Base-by-base conservation (phyloP, 2,797 vertebrate species). In the Cyprinodon diabolis region DNA sequence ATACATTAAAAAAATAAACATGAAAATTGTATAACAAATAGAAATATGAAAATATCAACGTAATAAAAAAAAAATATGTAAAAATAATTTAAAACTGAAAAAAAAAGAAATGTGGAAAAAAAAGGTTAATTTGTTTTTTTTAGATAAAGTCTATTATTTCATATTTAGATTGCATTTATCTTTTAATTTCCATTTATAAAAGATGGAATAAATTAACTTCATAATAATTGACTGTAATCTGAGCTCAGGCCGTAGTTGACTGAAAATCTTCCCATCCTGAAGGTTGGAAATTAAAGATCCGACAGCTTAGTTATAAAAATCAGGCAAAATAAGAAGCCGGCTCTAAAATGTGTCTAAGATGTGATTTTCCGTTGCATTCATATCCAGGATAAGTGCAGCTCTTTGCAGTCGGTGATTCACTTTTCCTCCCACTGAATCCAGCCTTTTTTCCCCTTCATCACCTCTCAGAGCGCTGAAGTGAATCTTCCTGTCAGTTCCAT, bases 351-450 rank as follows among this genome's bases (percentile, higher is more conserved):
- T 58, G 68, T 47, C 60, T 30, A 30, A 30, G 48, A 80, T 75
- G 78, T 66, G 85, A 86, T 87, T 76, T 76, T 30, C 74, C n/a
- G 66, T 68, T 68, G 68, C 66, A 69, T 88, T 90, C 83, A 84
- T 6, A 75, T 73, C 58, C 51, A 68, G 23, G 54, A 84, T 66
- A 70, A 80, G 76, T 66, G 79, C 66, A 43, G 84, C 82, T 76
- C 71, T 70, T 52, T 58, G 74, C 72, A 56, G 77, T 74, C 56
- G 75, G 78, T 56, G 79, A 80, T 66, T 87, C 51, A 1, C 10
- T 52, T 62, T 68, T 58, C 47, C 71, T 71, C 51, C 77, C 79
- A 54, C 52, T 65, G 68, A 82, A 69, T n/a, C 15, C 51, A 9
- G 74, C 45, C 47, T 65, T 23, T 65, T 47, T 77, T 87, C 85